phyloP scores from a whole-genome alignment of 2,888 invertebrate species.

The Acronicta alni region DNA sequence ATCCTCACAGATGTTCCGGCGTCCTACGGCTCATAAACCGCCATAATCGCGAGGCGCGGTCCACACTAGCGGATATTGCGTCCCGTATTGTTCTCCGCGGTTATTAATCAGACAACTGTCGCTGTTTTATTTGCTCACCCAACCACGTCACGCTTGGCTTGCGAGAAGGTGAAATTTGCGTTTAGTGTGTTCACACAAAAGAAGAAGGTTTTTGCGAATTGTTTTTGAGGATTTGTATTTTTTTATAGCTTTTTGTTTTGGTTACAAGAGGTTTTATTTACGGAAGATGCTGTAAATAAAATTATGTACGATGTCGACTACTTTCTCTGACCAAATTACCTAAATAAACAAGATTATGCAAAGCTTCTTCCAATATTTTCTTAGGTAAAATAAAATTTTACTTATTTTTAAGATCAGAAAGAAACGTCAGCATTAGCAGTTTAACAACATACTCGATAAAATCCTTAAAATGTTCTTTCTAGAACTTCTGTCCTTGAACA shows the following conservation, averaged over 20 bases:
- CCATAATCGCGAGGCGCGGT: constrained; percentile 60
- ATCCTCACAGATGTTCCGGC: constrained; percentile 55
- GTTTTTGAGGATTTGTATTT: constrained; percentile 44
- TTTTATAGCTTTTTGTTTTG: constrained; percentile 26
- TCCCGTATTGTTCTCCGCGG: constrained; percentile 71
- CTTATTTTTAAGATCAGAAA: too few species aligned
- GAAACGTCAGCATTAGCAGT: too few species aligned
- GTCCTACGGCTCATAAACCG: constrained; percentile 64
- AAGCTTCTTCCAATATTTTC: too few species aligned
- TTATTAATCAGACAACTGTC: constrained; percentile 69
- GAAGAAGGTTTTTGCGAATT: constrained; percentile 28
- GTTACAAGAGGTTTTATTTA: neutral
- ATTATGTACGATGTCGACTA: neutral
- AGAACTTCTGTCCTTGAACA: too few species aligned
- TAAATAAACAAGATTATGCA: too few species aligned
- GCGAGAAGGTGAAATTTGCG: constrained; percentile 52
- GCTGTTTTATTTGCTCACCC: constrained; percentile 59
- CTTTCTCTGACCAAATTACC: neutral
- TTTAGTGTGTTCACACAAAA: constrained; percentile 46
- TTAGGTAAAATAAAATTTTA: too few species aligned
- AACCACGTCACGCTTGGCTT: constrained; percentile 59
- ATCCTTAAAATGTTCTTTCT: neutral
- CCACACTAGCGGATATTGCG: constrained; percentile 74
- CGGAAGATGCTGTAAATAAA: neutral
- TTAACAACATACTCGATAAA: too few species aligned